Conservation (phyloP, 1,140 invertebrate genomes). For the Listronotus oregonensis region DNA sequence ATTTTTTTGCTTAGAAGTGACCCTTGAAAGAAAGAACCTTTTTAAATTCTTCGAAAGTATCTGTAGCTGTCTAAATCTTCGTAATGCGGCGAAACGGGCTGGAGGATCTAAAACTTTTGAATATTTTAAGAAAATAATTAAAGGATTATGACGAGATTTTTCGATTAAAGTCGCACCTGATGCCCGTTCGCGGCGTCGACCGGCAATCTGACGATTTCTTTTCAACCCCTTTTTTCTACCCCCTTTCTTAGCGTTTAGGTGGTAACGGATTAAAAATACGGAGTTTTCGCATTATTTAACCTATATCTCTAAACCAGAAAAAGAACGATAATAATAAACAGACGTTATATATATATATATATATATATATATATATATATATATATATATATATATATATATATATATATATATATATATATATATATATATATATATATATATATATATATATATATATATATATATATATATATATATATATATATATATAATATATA, state of each 20-base stretch:
- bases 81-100: neutral
- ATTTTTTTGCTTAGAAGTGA: no score
- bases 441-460: no score
- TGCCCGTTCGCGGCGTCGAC: constrained; percentile 6
- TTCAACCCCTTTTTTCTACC: constrained; percentile 22
- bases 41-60: constrained; percentile 10
- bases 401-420: no score
- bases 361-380: no score
- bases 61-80: constrained; percentile 14
- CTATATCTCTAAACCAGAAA: neutral
- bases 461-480: no score
- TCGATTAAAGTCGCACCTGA: constrained; percentile 40
- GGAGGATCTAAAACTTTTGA: constrained; percentile 28
- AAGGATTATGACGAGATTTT: constrained; percentile 39
- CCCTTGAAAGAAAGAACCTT: neutral
- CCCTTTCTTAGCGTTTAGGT: constrained; percentile 23
- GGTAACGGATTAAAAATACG: constrained; percentile 23
- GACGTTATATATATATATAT: no score
- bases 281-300: constrained; percentile 19
- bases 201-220: constrained; percentile 32
- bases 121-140: constrained; percentile 42
- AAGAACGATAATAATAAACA: no score
- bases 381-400: no score
- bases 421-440: no score
- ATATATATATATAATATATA: no score